Evolutionary conservation across 2,888 invertebrate species (phyloP).

Genomic region (Gymnocheta viridis): DNA sequence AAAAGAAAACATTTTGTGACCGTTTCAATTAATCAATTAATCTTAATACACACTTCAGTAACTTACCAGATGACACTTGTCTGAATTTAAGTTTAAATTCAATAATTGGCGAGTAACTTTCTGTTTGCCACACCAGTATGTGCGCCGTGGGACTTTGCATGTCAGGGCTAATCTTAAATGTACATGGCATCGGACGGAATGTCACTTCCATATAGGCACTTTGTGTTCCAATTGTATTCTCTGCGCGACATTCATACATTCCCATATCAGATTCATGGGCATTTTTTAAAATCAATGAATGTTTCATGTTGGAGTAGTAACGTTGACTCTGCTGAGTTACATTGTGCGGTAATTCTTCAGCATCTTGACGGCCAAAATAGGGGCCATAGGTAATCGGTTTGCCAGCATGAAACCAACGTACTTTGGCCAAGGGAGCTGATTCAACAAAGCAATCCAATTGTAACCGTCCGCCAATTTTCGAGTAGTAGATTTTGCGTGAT

Average conservation of each 20-base stretch:
- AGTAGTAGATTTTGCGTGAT: slow-evolving; percentile 87
- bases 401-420: slow-evolving; percentile 87
- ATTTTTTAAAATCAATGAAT: slow-evolving; percentile 87
- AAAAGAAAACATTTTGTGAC: slow-evolving; percentile 8
- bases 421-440: slow-evolving; percentile 87
- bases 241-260: slow-evolving; percentile 89
- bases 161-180: slow-evolving; percentile 80
- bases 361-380: slow-evolving; percentile 81
- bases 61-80: slow-evolving; percentile 79
- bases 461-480: slow-evolving; percentile 87
- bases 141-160: slow-evolving; percentile 83
- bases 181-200: slow-evolving; percentile 82
- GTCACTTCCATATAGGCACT: slow-evolving; percentile 88
- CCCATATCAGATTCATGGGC: slow-evolving; percentile 88
- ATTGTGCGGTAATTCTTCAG: slow-evolving; percentile 77
- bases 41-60: slow-evolving; percentile 26
- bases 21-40: slow-evolving; percentile 66
- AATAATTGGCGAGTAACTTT: slow-evolving; percentile 90
- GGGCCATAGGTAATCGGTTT: slow-evolving; percentile 82
- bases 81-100: slow-evolving; percentile 85
- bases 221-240: slow-evolving; percentile 88
- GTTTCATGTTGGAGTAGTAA: slow-evolving; percentile 84
- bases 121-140: slow-evolving; percentile 92
- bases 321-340: slow-evolving; percentile 81
- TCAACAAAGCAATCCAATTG: slow-evolving; percentile 87